These are phyloP conservation scores for Amniataba percoides DNA, from an alignment of 2,797 vertebrate species.

Conservation along the genomic window DNA sequence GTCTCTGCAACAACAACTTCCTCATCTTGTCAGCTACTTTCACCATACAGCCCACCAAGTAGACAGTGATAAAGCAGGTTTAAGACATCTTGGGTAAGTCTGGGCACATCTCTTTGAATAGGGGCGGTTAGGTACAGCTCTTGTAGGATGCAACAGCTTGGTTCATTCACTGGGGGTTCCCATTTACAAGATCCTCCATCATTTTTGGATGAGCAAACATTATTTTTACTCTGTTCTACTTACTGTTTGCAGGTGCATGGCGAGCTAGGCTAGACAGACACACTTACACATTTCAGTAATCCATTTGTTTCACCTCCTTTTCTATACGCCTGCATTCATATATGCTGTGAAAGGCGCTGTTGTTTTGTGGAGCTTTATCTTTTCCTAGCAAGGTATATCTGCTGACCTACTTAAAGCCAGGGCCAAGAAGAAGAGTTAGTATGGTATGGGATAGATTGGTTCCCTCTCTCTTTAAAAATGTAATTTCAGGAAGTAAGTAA, in stretches of 20 bases:
- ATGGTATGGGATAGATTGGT: neutral
- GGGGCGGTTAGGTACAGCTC: conserved; percentile 23
- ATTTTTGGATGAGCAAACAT: conserved; percentile 54
- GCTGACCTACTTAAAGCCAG: conserved; percentile 22
- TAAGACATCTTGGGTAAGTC: conserved; percentile 19
- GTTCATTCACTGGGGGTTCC: conserved; percentile 52
- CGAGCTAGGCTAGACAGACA: conserved; percentile 48
- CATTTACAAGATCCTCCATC: conserved; percentile 61
- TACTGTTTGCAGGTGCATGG: conserved; percentile 69
- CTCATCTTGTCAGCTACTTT: conserved; percentile 28
- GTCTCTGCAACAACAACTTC: conserved; percentile 4
- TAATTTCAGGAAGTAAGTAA: conserved; percentile 8
- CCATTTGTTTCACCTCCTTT: conserved; percentile 20
- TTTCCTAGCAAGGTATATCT: neutral
- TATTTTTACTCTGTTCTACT: conserved; percentile 72
- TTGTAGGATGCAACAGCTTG: conserved; percentile 37
- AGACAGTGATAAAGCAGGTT: conserved; percentile 53
- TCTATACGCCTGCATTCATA: conserved; percentile 32
- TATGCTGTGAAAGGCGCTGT: neutral
- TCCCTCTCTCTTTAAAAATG: conserved; percentile 20
- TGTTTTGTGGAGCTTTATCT: neutral
- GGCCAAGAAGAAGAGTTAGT: neutral
- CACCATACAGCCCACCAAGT: neutral
- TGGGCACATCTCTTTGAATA: conserved; percentile 32
- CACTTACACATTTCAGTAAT: neutral